Conservation (phyloP, 1,140 invertebrate genomes). For the Cotesia glomerata region DNA sequence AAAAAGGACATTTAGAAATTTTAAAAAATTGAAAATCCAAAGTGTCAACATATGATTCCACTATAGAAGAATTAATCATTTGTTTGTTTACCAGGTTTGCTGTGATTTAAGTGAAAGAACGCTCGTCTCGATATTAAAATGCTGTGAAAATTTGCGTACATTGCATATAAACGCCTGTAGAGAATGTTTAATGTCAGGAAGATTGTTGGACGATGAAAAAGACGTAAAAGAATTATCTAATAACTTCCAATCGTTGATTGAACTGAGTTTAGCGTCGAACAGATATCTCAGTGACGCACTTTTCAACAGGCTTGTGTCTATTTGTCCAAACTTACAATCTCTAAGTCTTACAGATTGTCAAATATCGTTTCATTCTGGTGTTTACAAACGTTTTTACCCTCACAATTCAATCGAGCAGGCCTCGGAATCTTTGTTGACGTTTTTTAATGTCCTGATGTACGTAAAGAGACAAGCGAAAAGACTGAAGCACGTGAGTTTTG, state of each 20-base stretch:
- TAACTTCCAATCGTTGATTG: constrained; percentile 66
- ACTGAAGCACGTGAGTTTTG: constrained; percentile 70
- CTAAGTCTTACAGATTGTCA: constrained; percentile 71
- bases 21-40: too few species aligned
- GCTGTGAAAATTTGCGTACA: constrained; percentile 65
- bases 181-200: constrained; percentile 75
- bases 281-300: constrained; percentile 75
- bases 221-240: constrained; percentile 62
- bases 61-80: neutral
- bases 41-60: too few species aligned
- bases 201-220: constrained; percentile 67
- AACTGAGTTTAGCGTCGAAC: constrained; percentile 70
- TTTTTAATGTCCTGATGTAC: constrained; percentile 69
- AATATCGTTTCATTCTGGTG: constrained; percentile 72
- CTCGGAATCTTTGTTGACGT: constrained; percentile 75
- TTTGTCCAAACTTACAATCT: constrained; percentile 67
- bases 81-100: constrained; percentile 33
- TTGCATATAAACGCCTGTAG: constrained; percentile 71
- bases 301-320: constrained; percentile 70
- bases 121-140: constrained; percentile 66
- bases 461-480: constrained; percentile 63
- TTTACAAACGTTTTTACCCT: constrained; percentile 73
- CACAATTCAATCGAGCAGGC: constrained; percentile 58
- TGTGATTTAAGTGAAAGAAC: constrained; percentile 71
- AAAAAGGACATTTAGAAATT: too few species aligned